Base-by-base conservation (phyloP, 2,113 vertebrate species). In the Genyomyrus donnyi region DNA sequence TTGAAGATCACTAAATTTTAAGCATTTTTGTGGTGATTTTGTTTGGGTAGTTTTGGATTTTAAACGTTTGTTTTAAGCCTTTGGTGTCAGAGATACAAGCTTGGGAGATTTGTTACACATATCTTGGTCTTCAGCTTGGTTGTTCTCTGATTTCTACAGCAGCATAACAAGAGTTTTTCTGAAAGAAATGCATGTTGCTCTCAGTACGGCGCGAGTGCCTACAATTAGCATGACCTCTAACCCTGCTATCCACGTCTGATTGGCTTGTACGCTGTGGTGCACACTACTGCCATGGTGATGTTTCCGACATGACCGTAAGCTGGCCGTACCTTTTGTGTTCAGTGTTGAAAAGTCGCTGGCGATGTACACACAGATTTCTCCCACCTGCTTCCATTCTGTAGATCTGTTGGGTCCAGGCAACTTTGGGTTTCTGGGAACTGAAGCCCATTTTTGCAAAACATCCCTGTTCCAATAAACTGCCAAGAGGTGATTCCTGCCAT, bases 221-320 rank as follows among this genome's bases (percentile, higher is more conserved):
- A 89, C 93, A 91, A 93, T 89, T 93, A 95, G 96, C 96, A 95
- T 96, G 96, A 96, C 96, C 93, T 94, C 95, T 89, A 94, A 93
- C 95, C 95, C 96, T 96, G 96, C 96, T 96, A 94, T 96, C 94
- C 93, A 94, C 96, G 95, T 96, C 92, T 93, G 96, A 86, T 66
- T 90, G 80, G n/a, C n/a, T 46, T 86, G 45, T 39, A 80, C 5
- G 74, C 74, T 80, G 74, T 42, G 35, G 35, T 4, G 8, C 87
- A 62, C 46, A 53, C 24, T 77, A 53, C 50, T 31, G 4, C 11
- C 50, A n/a, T 21, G 56, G 35, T 87, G 11, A 89, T 83, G 52
- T 77, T 52, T 88, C 27, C 27, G 62, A 89, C 58, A 74, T 48
- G 58, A 86, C 86, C 90, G 58, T 89, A 91, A 86, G 80, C 88